Percentiles rank a stretch among this genome's conserved stretches.
Conservation (phyloP, 2,888 invertebrate genomes). For the Crossocerus cetratus region DNA sequence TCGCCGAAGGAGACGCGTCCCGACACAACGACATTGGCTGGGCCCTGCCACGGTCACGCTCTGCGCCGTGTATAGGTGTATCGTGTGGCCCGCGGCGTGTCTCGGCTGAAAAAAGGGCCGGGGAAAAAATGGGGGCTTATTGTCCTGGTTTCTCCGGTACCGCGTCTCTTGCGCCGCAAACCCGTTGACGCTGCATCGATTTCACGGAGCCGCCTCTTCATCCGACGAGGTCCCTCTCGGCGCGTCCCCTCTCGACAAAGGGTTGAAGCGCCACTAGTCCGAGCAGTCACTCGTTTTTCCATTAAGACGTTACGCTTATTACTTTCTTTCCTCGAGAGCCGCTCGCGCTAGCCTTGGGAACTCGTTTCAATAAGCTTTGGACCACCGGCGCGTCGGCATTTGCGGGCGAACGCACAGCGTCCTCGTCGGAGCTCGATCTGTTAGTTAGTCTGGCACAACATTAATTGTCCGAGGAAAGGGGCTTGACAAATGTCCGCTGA, state of each 20-base stretch:
- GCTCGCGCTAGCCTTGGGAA: too few species aligned
- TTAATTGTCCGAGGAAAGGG: not conserved
- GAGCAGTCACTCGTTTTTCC: slow-evolving; percentile 36
- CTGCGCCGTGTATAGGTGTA: too few species aligned
- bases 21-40: too few species aligned
- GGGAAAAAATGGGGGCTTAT: slow-evolving; percentile 65
- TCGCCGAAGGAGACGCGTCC: slow-evolving; percentile 51
- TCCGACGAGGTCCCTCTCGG: not conserved
- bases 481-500: too few species aligned
- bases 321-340: not conserved
- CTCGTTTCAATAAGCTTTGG: slow-evolving; percentile 3
- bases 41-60: too few species aligned
- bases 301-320: slow-evolving; percentile 42
- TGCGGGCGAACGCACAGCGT: too few species aligned
- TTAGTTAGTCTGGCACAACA: not conserved
- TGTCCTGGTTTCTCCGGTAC: slow-evolving; percentile 42
- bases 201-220: slow-evolving; percentile 37
- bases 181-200: slow-evolving; percentile 34
- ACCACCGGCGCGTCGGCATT: slow-evolving; percentile 29
- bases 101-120: too few species aligned
- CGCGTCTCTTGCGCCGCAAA: slow-evolving; percentile 5
- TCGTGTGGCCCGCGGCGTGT: too few species aligned
- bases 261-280: slow-evolving; percentile 22
- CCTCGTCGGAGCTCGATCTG: not conserved
- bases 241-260: not conserved